Evolutionary conservation across 2,888 invertebrate species (phyloP), one percentile per base, ranked within the genome.

Genomic region (Salpingus planirostris): DNA sequence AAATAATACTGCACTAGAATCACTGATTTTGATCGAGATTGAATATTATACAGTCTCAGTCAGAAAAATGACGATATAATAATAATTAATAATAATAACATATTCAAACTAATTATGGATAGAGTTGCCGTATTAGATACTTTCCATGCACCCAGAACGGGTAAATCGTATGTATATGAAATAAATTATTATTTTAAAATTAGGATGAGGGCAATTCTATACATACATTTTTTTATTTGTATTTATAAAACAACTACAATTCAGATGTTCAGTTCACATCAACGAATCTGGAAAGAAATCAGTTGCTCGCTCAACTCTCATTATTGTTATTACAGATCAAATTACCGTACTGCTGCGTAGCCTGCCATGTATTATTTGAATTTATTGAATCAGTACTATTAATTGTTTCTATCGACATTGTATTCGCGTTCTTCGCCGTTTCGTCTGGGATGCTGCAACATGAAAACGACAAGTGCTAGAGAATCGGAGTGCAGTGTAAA

Each of bases 351-450:
- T 59, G 62, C 52, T 61, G 61, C 40, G 60, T 58, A 43, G 50
- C 50, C 49, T 63, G 62, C 64, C 64, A 65, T 42, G 62, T 49
- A 52, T 62, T 63, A 52, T 65, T 65, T 49, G 63, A 64, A 58
- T 64, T 64, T 53, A 64, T 50, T 35, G 63, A 59, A 54, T 64
- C 64, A 37, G 59, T 58, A 51, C 57, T 56, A 46, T 50, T 56
- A 49, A 63, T 50, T 34, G 61, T 56, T 46, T 60, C 61, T 49
- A 58, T 54, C 36, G 55, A 57, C 45, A 62, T 59, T 43, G 58
- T 59, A 48, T 64, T 64, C 42, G 64, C 63, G 50, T 64, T 65
- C 52, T 65, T 65, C 40, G 64, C 50, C 34, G 59, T 54, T 39
- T 63, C 62, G 43, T 60, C 61, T 40, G 62, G 55, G 50, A 64